Evolutionary conservation across 2,888 invertebrate genomes (phyloP).

Genomic region (Napeogenes inachia): DNA sequence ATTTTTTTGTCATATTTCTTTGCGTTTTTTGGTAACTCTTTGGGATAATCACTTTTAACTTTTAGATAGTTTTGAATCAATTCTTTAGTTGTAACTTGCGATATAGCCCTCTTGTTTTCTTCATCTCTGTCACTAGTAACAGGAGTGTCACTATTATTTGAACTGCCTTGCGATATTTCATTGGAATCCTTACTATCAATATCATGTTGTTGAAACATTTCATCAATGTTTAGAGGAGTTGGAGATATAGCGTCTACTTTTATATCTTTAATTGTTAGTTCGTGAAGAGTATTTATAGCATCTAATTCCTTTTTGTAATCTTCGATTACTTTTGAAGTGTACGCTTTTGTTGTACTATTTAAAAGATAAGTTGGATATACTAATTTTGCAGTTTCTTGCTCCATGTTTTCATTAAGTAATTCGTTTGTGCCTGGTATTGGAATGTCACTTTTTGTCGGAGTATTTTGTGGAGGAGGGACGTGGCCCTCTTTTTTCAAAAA

Average conservation of each 20-base stretch:
- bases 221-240: conserved; percentile 64
- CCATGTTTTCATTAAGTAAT: conserved; percentile 33
- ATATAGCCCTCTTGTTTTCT: conserved; percentile 46
- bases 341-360: conserved; percentile 68
- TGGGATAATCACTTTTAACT: conserved; percentile 61
- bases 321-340: conserved; percentile 73
- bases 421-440: conserved; percentile 41
- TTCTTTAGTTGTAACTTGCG: conserved; percentile 67
- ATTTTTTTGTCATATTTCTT: conserved; percentile 54
- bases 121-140: conserved; percentile 38
- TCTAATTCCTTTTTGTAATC: conserved; percentile 73
- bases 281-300: conserved; percentile 69
- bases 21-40: conserved; percentile 40
- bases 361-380: conserved; percentile 68
- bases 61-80: conserved; percentile 69
- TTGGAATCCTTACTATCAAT: conserved; percentile 40
- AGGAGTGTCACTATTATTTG: conserved; percentile 33
- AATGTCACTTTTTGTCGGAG: conserved; percentile 48
- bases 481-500: conserved; percentile 66
- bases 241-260: conserved; percentile 66
- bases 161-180: conserved; percentile 39
- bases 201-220: conserved; percentile 62
- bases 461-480: conserved; percentile 61
- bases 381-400: conserved; percentile 42
- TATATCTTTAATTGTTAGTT: conserved; percentile 70